Percentiles rank a stretch among this genome's conserved stretches.
These are phyloP conservation scores for Microctonus brassicae DNA, from an alignment of 2,888 invertebrate genomes.

Conservation along the genomic window DNA sequence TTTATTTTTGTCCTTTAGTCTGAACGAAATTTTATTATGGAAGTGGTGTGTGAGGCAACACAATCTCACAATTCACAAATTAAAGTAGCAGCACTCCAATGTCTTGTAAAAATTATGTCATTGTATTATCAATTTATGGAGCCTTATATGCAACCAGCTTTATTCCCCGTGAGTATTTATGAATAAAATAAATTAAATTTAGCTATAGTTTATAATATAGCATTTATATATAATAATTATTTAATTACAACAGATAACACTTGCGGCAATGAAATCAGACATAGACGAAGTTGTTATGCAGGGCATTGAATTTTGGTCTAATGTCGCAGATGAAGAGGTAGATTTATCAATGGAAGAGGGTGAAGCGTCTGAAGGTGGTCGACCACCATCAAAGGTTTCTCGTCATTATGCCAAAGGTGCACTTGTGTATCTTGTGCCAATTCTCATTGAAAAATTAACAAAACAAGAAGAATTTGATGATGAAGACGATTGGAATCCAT, in stretches of 20 bases:
- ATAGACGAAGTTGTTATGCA: conserved; percentile 96
- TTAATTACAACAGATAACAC: conserved; percentile 79
- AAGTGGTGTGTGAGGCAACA: conserved; percentile 99
- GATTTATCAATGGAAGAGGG: conserved; percentile 94
- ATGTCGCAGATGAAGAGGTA: conserved; percentile 99
- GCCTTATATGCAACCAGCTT: conserved; percentile 97
- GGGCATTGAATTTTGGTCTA: conserved; percentile 99
- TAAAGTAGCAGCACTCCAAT: conserved; percentile 96
- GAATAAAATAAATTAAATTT: background rate
- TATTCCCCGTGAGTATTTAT: conserved; percentile 82
- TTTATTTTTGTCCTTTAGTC: conserved; percentile 69
- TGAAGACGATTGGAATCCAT: conserved; percentile 99
- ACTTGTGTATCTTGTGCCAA: conserved; percentile 92
- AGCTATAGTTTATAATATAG: background rate
- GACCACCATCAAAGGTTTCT: conserved; percentile 93
- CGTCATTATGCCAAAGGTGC: conserved; percentile 99
- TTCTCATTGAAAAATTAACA: conserved; percentile 92
- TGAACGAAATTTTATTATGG: conserved; percentile 99
- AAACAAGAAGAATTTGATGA: conserved; percentile 98
- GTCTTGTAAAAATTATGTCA: conserved; percentile 97
- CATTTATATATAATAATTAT: background rate
- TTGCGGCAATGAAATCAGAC: conserved; percentile 98
- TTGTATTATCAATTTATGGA: conserved; percentile 99
- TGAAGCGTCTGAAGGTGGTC: conserved; percentile 92
- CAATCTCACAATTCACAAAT: conserved; percentile 93